phyloP scores from a whole-genome alignment of 2,113 vertebrate species.

The Ctenodactylus gundi region DNA sequence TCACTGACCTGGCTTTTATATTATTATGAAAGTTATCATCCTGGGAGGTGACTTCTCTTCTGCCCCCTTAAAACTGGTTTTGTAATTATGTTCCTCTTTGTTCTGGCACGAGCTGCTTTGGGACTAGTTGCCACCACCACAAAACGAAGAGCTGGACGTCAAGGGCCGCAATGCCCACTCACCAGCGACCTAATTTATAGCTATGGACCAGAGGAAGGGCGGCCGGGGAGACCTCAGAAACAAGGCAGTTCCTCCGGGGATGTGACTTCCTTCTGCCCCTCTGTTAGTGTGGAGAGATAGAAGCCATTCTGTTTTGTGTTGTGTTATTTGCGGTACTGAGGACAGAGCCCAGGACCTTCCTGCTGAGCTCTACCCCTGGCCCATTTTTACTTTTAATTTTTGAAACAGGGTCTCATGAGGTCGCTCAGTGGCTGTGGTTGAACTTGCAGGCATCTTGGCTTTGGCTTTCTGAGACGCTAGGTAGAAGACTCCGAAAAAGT shows the following conservation, averaged over 20 bases:
- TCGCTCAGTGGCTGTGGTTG: no score
- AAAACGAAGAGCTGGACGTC: conserved; percentile 77
- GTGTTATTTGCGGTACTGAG: no score
- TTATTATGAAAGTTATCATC: background rate
- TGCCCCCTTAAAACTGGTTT: conserved; percentile 52
- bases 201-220: no score
- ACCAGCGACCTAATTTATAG: conserved; percentile 73
- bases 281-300: conserved; percentile 53
- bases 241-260: conserved; percentile 62
- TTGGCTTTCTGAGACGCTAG: no score
- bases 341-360: no score
- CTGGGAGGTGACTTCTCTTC: background rate
- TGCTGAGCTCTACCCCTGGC: no score
- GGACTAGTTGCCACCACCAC: conserved; percentile 70
- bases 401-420: no score
- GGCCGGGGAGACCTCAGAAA: no score
- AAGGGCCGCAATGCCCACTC: conserved; percentile 60
- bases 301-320: conserved; percentile 36
- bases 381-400: no score
- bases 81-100: conserved; percentile 67
- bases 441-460: no score
- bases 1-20: background rate
- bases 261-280: conserved; percentile 60
- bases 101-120: conserved; percentile 60
- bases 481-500: no score